These are phyloP conservation scores for Ormia ochracea DNA, from an alignment of 2,888 invertebrate species.

Conservation along the genomic window DNA sequence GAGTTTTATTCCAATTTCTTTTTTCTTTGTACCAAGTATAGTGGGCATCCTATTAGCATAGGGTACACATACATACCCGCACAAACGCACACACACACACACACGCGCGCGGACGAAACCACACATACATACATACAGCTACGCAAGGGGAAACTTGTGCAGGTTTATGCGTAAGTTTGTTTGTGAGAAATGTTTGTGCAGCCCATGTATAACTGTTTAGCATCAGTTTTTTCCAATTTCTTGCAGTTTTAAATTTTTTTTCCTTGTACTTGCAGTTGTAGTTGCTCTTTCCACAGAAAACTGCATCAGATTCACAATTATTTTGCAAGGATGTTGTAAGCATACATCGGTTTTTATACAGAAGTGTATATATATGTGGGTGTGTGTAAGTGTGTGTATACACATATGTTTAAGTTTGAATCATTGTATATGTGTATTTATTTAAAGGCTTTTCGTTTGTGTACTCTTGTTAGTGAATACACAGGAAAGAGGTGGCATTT, in stretches of 20 bases:
- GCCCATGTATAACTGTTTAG: conserved; percentile 4
- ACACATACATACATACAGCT: not conserved
- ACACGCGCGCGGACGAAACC: not conserved
- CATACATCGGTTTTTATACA: no score
- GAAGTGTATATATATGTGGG: no score
- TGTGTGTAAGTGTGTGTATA: not conserved
- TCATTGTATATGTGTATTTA: not conserved
- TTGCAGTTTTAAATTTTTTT: conserved; percentile 1
- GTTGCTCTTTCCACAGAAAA: conserved; percentile 19
- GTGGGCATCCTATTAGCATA: conserved; percentile 32
- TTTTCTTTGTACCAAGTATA: conserved; percentile 23
- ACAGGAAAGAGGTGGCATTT: not conserved
- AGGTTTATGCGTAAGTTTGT: not conserved
- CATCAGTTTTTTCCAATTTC: conserved; percentile 29
- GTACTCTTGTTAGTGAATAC: not conserved
- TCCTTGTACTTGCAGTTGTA: not conserved
- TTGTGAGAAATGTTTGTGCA: not conserved
- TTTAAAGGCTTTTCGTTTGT: conserved; percentile 4
- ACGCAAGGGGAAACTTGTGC: not conserved
- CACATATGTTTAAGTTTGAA: no score
- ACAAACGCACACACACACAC: not conserved
- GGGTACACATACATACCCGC: not conserved
- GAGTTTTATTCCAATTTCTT: not conserved
- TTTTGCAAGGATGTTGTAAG: not conserved
- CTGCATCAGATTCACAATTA: conserved; percentile 44